phyloP scores from a whole-genome alignment of 37 sponge, comb jelly and placozoan species.

The Diacarnus erythraeanus region DNA sequence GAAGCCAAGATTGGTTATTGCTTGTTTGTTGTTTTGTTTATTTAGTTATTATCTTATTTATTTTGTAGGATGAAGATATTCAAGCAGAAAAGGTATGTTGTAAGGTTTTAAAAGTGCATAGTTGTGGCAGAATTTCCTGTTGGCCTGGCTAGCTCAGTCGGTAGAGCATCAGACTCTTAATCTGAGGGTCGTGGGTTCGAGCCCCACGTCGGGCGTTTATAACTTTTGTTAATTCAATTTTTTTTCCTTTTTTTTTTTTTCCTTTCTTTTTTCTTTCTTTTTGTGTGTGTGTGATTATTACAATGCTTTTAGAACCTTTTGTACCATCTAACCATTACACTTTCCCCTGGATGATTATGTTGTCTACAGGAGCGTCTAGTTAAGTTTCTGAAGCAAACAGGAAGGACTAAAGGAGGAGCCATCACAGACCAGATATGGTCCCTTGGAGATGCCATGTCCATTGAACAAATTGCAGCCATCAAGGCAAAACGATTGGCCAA shows the following conservation, averaged over 20 bases:
- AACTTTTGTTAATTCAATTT: slow-evolving; percentile 24
- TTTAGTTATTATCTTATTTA: background rate
- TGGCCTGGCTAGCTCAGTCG: slow-evolving; percentile 98
- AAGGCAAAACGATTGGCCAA: slow-evolving; percentile 91
- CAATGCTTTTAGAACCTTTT: too few species aligned
- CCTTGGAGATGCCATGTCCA: slow-evolving; percentile 86
- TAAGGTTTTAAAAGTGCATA: background rate
- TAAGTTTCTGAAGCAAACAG: background rate
- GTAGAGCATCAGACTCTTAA: slow-evolving; percentile 99
- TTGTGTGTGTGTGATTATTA: too few species aligned
- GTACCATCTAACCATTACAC: too few species aligned
- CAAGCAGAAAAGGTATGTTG: slow-evolving; percentile 7
- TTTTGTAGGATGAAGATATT: slow-evolving; percentile 17
- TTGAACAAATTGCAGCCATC: slow-evolving; percentile 94
- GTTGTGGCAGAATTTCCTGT: background rate
- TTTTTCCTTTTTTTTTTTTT: background rate
- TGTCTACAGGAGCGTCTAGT: slow-evolving; percentile 55
- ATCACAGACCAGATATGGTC: slow-evolving; percentile 66
- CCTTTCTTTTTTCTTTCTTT: slow-evolving; percentile 7
- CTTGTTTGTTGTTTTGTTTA: background rate
- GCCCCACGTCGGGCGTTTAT: slow-evolving; percentile 96
- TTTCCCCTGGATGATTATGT: too few species aligned
- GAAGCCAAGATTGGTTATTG: slow-evolving; percentile 44
- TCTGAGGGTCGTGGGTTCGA: slow-evolving; percentile 99
- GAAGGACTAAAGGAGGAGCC: slow-evolving; percentile 37